Evolutionary conservation across 2,888 invertebrate species (phyloP).

Genomic region (Kuschelorhynchus macadamiae): DNA sequence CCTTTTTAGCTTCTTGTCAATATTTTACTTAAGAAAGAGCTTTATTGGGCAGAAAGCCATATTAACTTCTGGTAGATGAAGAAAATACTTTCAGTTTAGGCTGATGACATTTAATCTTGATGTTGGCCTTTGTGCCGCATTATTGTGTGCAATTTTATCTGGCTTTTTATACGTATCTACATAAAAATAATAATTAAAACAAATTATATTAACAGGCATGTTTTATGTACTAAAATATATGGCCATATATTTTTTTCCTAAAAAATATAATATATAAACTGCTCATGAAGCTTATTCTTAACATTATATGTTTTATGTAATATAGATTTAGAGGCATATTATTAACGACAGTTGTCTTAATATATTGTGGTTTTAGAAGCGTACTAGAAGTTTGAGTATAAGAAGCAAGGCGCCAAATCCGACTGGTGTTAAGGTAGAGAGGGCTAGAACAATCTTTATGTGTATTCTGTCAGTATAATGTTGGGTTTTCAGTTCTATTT

Average conservation of each 20-base stretch:
- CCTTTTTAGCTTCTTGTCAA: constrained; percentile 20
- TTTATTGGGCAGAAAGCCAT: background rate
- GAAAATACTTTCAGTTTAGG: background rate
- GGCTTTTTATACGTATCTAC: too few relatives aligned
- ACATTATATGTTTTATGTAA: constrained; percentile 9
- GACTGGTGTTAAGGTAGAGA: constrained; percentile 72
- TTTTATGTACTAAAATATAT: too few relatives aligned
- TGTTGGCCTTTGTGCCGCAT: too few relatives aligned
- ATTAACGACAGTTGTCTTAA: constrained; percentile 17
- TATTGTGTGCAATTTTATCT: too few relatives aligned
- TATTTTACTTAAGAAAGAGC: constrained; percentile 9
- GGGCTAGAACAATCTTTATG: constrained; percentile 33
- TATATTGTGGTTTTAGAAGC: constrained; percentile 70
- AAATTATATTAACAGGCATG: too few relatives aligned
- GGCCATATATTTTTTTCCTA: too few relatives aligned
- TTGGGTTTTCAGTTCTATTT: too few relatives aligned
- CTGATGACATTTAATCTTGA: too few relatives aligned
- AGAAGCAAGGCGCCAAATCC: constrained; percentile 71
- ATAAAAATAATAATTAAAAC: too few relatives aligned
- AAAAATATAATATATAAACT: background rate
- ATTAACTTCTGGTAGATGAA: too few relatives aligned
- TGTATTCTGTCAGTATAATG: background rate
- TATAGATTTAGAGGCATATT: constrained; percentile 7
- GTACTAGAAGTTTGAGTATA: constrained; percentile 72
- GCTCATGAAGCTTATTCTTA: background rate